Conservation (phyloP, 2,888 invertebrate species). For the Gerosis bhagava region DNA sequence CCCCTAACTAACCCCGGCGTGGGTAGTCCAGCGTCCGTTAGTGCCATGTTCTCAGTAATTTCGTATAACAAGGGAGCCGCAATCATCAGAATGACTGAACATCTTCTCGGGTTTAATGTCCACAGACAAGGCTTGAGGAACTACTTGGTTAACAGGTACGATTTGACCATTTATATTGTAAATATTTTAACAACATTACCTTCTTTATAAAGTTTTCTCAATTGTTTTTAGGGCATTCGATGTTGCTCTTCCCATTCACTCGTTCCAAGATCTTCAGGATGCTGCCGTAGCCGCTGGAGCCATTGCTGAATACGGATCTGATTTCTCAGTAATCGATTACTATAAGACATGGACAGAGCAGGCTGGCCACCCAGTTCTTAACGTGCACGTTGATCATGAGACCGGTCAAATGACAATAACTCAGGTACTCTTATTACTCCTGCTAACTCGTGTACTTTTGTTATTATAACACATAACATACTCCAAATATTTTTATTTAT, state of each 20-base stretch:
- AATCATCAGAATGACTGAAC: constrained; percentile 86
- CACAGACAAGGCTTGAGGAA: constrained; percentile 78
- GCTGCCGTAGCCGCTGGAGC: constrained; percentile 46
- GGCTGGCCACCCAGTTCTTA: constrained; percentile 83
- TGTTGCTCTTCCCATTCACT: constrained; percentile 68
- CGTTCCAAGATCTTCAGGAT: constrained; percentile 72
- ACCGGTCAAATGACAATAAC: constrained; percentile 61
- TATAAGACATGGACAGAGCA: constrained; percentile 80
- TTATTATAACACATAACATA: too few relatives aligned
- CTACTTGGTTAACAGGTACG: constrained; percentile 81
- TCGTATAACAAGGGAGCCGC: constrained; percentile 87
- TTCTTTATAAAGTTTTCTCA: too few relatives aligned
- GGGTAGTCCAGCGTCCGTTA: constrained; percentile 80
- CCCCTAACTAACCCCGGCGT: constrained; percentile 82
- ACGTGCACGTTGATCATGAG: constrained; percentile 70
- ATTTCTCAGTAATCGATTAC: constrained; percentile 63
- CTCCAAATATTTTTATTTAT: too few relatives aligned
- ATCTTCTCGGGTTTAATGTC: constrained; percentile 76
- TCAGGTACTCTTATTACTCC: too few relatives aligned
- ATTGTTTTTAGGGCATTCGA: constrained; percentile 53
- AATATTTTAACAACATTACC: too few relatives aligned
- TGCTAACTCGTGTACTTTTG: too few relatives aligned
- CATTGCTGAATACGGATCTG: constrained; percentile 52
- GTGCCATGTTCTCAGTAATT: constrained; percentile 84
- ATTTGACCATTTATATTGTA: too few relatives aligned